Percentiles rank a stretch among this genome's conserved stretches.
phyloP scores from a whole-genome alignment of 1,140 invertebrate species.

The Heterodera schachtii region DNA sequence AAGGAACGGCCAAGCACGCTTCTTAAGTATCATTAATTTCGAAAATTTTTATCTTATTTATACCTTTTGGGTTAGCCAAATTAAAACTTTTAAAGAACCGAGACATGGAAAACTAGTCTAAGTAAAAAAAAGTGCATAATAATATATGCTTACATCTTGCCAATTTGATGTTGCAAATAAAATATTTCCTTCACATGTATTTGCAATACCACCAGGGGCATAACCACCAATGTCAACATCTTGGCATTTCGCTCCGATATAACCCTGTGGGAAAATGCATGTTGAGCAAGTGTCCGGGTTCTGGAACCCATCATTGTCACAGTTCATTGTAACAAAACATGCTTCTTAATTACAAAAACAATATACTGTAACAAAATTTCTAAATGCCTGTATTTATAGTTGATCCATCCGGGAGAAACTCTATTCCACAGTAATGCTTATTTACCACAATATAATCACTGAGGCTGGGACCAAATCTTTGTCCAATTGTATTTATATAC shows the following conservation, averaged over 20 bases:
- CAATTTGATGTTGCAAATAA: too few species aligned
- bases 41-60: too few species aligned
- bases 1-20: too few species aligned
- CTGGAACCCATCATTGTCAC: background rate
- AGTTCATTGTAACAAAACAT: background rate
- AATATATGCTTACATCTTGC: too few species aligned
- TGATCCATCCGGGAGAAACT: background rate
- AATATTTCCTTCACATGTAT: background rate
- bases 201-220: background rate
- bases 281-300: slow-evolving; percentile 26
- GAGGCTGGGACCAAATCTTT: slow-evolving; percentile 19
- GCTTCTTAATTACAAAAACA: background rate
- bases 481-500: slow-evolving; percentile 26
- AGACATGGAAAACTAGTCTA: too few species aligned
- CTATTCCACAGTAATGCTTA: slow-evolving; percentile 18
- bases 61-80: too few species aligned
- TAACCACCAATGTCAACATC: background rate
- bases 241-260: slow-evolving; percentile 21
- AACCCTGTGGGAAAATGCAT: slow-evolving; percentile 31
- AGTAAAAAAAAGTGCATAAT: too few species aligned
- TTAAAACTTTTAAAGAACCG: too few species aligned
- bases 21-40: too few species aligned
- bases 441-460: slow-evolving; percentile 26
- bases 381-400: too few species aligned
- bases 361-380: background rate